Evolutionary conservation across 2,113 vertebrate species (phyloP), one percentile per base, ranked within the genome.

Genomic region (Phaethornis superciliosus): DNA sequence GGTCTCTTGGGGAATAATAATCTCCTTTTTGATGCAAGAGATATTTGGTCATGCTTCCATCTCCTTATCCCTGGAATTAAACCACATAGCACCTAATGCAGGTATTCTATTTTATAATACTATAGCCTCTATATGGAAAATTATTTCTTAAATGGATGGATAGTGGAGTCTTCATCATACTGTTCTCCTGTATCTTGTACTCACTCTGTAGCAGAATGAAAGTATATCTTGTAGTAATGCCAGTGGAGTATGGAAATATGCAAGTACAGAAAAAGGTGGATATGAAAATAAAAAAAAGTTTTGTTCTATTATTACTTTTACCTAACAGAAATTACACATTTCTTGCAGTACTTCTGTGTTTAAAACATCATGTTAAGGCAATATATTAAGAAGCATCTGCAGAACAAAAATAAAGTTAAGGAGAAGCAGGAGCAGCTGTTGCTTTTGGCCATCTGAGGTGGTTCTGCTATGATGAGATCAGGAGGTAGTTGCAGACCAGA

Each of bases 81-180:
- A 26, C 12, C 32, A 37, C 4, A 51, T 10, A 64, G 6, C 12
- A 42, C n/a, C 32, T 81, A 75, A 12, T 6, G 33, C 26, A 49
- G 56, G 8, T 83, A 12, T 12, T 49, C 5, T 3, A 65, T 19
- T 35, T 81, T 30, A 23, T 4, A 46, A 21, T 24, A 87, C 44
- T 64, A 83, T 81, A 42, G 7, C 9, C 11, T 91, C 20, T 6
- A 11, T 55, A 28, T 10, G 33, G 37, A 52, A 89, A 55, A 67
- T 10, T 23, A 81, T 65, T 70, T 77, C 18, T 44, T 22, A 56
- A 47, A 44, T 12, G 8, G 32, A 27, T 5, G 0, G 32, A 27
- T 5, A 0, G 10, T 64, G 30, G 15, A 71, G 10, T 37, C 26
- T 42, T 54, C 1, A 0, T 46, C 0, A 0, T 15, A 18, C 5